These are phyloP conservation scores for Epinephelus moara DNA, from an alignment of 2,113 vertebrate species.

Conservation along the genomic window DNA sequence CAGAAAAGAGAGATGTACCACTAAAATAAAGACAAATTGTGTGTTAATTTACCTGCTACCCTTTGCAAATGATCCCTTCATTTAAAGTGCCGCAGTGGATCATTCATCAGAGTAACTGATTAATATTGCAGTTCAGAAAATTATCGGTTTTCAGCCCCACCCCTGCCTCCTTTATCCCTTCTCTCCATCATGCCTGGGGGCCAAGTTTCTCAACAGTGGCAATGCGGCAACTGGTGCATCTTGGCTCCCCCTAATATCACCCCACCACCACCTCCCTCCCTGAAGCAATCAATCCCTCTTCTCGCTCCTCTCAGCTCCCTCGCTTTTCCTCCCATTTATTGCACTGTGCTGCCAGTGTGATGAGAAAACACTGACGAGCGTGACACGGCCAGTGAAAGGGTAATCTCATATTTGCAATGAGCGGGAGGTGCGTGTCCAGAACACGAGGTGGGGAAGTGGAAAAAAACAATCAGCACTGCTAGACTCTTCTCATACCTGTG, in stretches of 20 bases:
- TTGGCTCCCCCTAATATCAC: not conserved
- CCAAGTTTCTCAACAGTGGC: constrained; percentile 55
- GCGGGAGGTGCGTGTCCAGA: not conserved
- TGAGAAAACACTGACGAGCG: constrained; percentile 8
- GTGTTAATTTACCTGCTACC: not conserved
- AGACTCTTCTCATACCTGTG: constrained; percentile 27
- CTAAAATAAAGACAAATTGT: not conserved
- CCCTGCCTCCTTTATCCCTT: not conserved
- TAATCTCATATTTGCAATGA: constrained; percentile 22
- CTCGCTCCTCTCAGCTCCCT: constrained; percentile 25
- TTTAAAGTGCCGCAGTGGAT: not conserved
- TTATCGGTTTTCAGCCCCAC: not conserved
- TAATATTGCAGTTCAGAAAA: not conserved
- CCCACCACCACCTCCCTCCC: not conserved
- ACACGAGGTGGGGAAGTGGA: not conserved
- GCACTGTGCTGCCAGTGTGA: constrained; percentile 30
- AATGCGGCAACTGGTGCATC: constrained; percentile 78
- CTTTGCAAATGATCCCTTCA: not conserved
- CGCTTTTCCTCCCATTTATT: constrained; percentile 10
- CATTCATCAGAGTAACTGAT: not conserved
- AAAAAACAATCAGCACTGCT: not conserved
- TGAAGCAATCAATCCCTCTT: constrained; percentile 20
- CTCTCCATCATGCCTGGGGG: not conserved
- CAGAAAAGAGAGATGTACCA: not conserved
- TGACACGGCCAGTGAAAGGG: not conserved